These are phyloP conservation scores for Pseudotriccus pelzelni DNA, from an alignment of 2,797 vertebrate genomes.

Conservation along the genomic window DNA sequence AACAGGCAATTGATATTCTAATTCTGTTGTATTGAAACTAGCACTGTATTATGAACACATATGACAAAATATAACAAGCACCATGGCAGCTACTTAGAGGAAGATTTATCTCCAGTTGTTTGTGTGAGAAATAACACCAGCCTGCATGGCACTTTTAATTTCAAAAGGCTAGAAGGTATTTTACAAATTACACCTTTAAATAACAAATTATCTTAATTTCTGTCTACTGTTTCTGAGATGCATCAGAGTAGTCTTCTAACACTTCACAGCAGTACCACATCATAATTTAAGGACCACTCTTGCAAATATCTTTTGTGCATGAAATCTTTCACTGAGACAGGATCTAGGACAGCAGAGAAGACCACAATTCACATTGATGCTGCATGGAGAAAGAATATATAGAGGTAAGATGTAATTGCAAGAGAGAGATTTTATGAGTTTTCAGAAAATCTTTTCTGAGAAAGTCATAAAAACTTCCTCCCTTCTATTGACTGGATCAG, in stretches of 20 bases:
- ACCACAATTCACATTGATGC: neutral
- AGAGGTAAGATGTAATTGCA: neutral
- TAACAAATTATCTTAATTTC: neutral
- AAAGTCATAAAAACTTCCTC: neutral
- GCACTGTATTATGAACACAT: conserved; percentile 30
- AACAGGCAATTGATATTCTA: conserved; percentile 60
- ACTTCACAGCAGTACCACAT: neutral
- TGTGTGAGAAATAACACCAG: neutral
- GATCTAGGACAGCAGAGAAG: neutral
- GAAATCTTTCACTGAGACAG: neutral
- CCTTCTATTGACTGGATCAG: neutral
- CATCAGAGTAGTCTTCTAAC: neutral
- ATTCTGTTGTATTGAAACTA: conserved; percentile 51
- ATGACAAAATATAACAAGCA: neutral
- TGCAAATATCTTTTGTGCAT: neutral
- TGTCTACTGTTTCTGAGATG: neutral
- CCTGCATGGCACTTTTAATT: neutral
- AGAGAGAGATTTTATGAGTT: neutral
- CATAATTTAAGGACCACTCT: neutral
- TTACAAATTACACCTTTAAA: neutral
- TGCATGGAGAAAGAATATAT: neutral
- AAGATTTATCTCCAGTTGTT: neutral
- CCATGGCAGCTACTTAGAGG: neutral
- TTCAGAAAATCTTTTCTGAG: neutral
- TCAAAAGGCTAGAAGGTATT: neutral